These are phyloP conservation scores for Tortricodes alternella DNA, from an alignment of 2,888 invertebrate genomes.

Conservation along the genomic window DNA sequence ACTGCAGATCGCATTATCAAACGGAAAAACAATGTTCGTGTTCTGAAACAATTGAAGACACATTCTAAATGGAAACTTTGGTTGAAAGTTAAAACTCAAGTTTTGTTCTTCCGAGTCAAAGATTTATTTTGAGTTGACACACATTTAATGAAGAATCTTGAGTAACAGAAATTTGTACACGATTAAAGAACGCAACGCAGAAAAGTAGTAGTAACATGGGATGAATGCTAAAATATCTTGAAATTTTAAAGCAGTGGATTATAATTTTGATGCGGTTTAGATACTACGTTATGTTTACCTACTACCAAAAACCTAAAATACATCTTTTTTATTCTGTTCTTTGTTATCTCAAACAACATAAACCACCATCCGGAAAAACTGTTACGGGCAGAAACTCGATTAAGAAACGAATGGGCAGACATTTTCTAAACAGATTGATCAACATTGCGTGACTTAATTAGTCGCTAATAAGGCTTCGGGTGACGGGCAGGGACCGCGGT, in stretches of 20 bases:
- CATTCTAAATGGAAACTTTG: no score
- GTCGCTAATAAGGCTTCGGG: constrained; percentile 63
- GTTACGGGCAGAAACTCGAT: constrained; percentile 15
- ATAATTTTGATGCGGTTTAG: no score
- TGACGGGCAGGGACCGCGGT: constrained; percentile 53
- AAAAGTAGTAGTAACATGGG: no score
- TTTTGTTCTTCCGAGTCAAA: no score
- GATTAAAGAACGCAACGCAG: no score
- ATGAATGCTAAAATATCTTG: neutral
- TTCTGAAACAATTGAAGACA: neutral
- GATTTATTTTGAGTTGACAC: no score
- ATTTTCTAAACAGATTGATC: constrained; percentile 39
- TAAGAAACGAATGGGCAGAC: constrained; percentile 24
- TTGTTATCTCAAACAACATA: neutral
- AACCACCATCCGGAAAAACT: constrained; percentile 9
- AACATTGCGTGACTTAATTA: constrained; percentile 52
- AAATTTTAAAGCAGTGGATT: neutral
- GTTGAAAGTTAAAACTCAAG: no score
- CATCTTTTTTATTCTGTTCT: no score
- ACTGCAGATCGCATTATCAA: constrained; percentile 5
- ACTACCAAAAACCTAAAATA: no score
- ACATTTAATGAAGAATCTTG: no score
- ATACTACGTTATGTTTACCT: no score
- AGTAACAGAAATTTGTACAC: no score
- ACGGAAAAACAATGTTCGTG: neutral